Conservation (phyloP, 1,140 invertebrate species). For the Bicyclus anynana region DNA sequence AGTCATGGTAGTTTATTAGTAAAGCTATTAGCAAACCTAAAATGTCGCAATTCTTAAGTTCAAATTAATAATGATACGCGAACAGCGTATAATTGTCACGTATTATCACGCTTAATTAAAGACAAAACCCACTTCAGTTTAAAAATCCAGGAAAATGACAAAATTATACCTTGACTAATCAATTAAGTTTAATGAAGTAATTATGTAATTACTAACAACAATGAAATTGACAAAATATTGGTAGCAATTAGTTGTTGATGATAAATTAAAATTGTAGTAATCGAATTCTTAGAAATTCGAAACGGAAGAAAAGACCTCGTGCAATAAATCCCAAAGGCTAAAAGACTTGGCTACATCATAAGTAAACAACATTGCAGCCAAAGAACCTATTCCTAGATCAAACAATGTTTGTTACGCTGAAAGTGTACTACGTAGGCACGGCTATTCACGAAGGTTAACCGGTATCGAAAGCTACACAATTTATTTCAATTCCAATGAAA, state of each 20-base stretch:
- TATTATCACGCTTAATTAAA: neutral
- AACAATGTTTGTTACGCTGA: constrained; percentile 11
- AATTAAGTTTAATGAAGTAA: neutral
- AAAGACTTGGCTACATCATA: neutral
- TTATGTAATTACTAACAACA: neutral
- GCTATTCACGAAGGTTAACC: constrained; percentile 16
- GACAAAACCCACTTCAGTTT: neutral
- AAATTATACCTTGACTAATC: neutral
- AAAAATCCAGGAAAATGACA: neutral
- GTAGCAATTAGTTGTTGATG: neutral
- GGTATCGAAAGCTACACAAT: constrained; percentile 13
- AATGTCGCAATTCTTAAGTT: neutral
- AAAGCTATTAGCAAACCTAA: neutral
- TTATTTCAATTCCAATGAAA: constrained; percentile 3
- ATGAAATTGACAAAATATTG: neutral
- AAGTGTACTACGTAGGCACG: constrained; percentile 5
- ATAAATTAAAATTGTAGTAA: no score
- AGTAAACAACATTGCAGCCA: neutral
- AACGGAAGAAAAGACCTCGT: neutral
- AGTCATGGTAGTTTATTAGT: neutral
- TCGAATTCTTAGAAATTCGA: no score
- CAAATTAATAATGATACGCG: no score
- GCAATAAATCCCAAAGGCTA: neutral
- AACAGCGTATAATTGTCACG: neutral
- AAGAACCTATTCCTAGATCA: constrained; percentile 5